These are phyloP conservation scores for Phyllotreta striolata DNA, from an alignment of 2,888 invertebrate genomes.

Conservation along the genomic window DNA sequence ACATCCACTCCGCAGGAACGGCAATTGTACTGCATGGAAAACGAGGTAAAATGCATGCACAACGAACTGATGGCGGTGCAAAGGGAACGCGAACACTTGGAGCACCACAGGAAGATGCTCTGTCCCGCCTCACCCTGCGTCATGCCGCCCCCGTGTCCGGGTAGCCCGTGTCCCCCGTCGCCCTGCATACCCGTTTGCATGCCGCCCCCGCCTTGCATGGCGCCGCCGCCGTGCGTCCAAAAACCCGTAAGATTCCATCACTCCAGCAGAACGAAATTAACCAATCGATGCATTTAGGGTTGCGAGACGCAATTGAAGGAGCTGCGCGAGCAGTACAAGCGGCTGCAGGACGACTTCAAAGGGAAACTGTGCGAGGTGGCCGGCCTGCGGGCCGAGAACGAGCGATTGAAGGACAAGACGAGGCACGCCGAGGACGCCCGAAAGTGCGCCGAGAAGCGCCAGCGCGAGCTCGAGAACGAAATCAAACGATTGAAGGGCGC, in stretches of 20 bases:
- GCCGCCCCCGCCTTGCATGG: constrained; percentile 36
- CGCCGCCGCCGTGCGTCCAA: constrained; percentile 32
- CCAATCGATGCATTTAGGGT: too few species aligned
- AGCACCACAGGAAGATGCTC: constrained; percentile 58
- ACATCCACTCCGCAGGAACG: constrained; percentile 65
- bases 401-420: constrained; percentile 61
- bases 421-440: constrained; percentile 61
- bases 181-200: constrained; percentile 48
- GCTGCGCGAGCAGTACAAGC: constrained; percentile 68
- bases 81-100: constrained; percentile 63
- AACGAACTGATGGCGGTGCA: constrained; percentile 63
- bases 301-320: constrained; percentile 68
- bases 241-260: constrained; percentile 35
- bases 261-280: too few species aligned
- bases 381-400: constrained; percentile 63
- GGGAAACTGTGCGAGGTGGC: constrained; percentile 73
- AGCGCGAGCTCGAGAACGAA: constrained; percentile 67
- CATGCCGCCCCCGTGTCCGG: constrained; percentile 36
- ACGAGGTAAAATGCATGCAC: constrained; percentile 67
- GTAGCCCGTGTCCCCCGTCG: constrained; percentile 55
- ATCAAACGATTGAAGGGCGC: constrained; percentile 57
- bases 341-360: constrained; percentile 73
- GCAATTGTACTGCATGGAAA: constrained; percentile 68
- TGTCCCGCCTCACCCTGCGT: constrained; percentile 54
- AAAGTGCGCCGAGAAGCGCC: constrained; percentile 67